Conservation (phyloP, 2,113 vertebrate genomes). For the Tiliqua scincoides region DNA sequence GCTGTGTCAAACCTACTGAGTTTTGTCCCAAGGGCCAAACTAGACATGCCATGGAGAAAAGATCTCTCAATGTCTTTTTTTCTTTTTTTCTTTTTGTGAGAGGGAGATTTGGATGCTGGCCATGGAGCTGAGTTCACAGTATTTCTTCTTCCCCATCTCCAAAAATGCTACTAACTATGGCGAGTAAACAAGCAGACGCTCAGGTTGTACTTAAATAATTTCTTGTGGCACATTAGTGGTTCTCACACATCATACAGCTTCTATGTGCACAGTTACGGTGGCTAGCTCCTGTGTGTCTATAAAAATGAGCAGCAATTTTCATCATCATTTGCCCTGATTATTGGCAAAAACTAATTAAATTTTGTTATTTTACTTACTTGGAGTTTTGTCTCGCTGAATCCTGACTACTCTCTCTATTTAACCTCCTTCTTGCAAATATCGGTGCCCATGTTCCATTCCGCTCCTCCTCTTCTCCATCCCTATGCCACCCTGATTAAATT, state of each 20-base stretch:
- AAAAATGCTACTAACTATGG: too few species aligned
- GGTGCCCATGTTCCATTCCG: conserved; percentile 76
- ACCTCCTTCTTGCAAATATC: conserved; percentile 75
- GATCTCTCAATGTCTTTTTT: too few species aligned
- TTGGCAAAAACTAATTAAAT: conserved; percentile 74
- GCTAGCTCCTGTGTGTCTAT: conserved; percentile 26
- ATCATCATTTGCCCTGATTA: conserved; percentile 70
- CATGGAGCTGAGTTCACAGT: too few species aligned
- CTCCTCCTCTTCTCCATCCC: neutral
- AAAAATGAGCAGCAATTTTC: conserved; percentile 62
- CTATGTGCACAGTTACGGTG: conserved; percentile 1
- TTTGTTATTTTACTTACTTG: conserved; percentile 74
- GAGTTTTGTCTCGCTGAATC: conserved; percentile 75
- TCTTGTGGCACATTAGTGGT: too few species aligned
- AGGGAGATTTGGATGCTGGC: too few species aligned
- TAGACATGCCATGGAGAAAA: too few species aligned
- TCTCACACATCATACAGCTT: neutral
- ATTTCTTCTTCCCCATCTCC: too few species aligned
- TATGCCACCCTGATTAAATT: conserved; percentile 70
- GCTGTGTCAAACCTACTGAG: too few species aligned
- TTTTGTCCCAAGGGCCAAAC: too few species aligned
- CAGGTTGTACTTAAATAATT: too few species aligned
- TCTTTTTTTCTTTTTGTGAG: too few species aligned
- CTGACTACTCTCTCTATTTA: conserved; percentile 67
- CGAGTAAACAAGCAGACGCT: too few species aligned